Evolutionary conservation across 2,888 invertebrate genomes (phyloP).

Genomic region (Lochmaea capreae): DNA sequence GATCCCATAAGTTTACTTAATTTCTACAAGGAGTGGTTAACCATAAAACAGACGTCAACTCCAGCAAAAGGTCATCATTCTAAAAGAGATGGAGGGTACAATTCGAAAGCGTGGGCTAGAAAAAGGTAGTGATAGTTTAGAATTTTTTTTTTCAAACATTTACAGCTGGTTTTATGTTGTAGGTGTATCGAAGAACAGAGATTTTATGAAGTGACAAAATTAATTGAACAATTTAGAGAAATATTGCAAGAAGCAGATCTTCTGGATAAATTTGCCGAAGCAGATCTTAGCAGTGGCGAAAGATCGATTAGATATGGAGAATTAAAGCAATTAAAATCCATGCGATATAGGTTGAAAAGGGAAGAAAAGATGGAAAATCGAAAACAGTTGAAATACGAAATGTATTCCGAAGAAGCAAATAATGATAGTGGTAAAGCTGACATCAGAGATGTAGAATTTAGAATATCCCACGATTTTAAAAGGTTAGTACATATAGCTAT

Average conservation of each 20-base stretch:
- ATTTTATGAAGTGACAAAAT: constrained; percentile 95
- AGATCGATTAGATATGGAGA: constrained; percentile 89
- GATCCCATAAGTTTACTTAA: constrained; percentile 93
- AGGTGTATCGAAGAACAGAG: constrained; percentile 94
- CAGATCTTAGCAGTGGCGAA: constrained; percentile 76
- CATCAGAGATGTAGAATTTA: constrained; percentile 72
- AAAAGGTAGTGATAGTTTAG: constrained; percentile 66
- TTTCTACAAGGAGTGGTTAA: constrained; percentile 86
- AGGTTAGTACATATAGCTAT: constrained; percentile 31
- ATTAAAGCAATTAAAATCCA: constrained; percentile 83
- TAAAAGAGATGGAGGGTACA: constrained; percentile 51
- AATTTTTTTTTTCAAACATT: background rate
- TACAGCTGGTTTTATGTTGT: background rate
- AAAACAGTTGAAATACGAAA: constrained; percentile 79
- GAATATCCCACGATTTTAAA: constrained; percentile 76
- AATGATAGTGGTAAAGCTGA: constrained; percentile 65
- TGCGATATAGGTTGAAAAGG: constrained; percentile 66
- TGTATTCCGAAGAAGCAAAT: constrained; percentile 73
- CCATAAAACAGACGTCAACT: constrained; percentile 72
- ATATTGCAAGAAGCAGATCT: constrained; percentile 74
- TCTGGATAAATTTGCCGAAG: constrained; percentile 54
- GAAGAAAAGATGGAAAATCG: constrained; percentile 77
- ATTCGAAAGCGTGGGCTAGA: constrained; percentile 85
- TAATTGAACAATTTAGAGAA: constrained; percentile 88
- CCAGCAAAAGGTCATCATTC: constrained; percentile 46